These are phyloP conservation scores for Simalia tracyae DNA, from an alignment of 2,797 vertebrate species.

Conservation along the genomic window DNA sequence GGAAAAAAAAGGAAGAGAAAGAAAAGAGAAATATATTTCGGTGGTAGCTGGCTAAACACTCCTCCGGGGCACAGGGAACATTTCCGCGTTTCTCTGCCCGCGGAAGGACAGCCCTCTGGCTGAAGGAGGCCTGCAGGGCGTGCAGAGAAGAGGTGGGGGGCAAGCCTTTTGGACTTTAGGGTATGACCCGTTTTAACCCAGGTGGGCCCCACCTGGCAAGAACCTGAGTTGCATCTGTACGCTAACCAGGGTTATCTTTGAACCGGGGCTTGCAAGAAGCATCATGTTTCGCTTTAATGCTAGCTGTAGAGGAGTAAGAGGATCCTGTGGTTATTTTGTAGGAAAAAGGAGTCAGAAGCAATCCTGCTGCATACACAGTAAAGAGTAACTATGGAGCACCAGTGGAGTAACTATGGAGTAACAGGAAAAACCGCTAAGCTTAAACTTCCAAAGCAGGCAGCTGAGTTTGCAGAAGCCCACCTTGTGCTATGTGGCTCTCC, in stretches of 20 bases:
- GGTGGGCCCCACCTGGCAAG: too few relatives aligned
- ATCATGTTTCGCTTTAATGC: neutral
- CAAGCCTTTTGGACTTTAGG: too few relatives aligned
- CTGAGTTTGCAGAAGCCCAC: neutral
- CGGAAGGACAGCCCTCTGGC: neutral
- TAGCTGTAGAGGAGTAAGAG: too few relatives aligned
- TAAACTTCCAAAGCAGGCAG: too few relatives aligned
- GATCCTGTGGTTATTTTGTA: neutral
- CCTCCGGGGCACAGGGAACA: neutral
- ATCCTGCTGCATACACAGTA: neutral
- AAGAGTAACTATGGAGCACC: neutral
- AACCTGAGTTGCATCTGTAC: too few relatives aligned
- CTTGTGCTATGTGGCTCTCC: neutral
- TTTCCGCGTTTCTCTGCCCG: too few relatives aligned
- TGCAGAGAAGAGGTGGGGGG: too few relatives aligned
- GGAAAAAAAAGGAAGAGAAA: neutral
- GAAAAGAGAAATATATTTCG: slow-evolving; percentile 47
- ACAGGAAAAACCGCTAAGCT: neutral
- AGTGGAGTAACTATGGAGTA: neutral
- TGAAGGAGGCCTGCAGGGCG: too few relatives aligned
- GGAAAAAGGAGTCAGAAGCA: neutral
- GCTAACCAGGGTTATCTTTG: neutral
- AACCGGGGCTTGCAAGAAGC: neutral
- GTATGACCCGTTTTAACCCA: too few relatives aligned
- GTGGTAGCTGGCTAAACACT: neutral